Evolutionary conservation across 2,113 vertebrate species (phyloP).

Genomic region (Syngnathus floridae): DNA sequence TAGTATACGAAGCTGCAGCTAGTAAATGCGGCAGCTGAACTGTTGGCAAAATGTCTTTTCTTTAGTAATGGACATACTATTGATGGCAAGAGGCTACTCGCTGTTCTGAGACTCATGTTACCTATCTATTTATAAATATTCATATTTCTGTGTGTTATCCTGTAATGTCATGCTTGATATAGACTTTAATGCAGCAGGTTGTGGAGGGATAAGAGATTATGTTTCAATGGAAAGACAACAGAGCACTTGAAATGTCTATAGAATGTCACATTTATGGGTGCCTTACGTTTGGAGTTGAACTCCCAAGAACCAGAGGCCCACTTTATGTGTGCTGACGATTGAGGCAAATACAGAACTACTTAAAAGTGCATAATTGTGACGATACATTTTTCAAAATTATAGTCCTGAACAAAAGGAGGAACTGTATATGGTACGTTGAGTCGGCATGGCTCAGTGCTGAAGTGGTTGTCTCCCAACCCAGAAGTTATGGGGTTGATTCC

Average conservation of each 20-base stretch:
- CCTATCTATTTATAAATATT: slow-evolving; percentile 39
- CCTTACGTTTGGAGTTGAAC: slow-evolving; percentile 50
- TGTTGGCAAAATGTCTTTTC: slow-evolving; percentile 21
- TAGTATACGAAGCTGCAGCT: background rate
- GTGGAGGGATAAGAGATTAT: background rate
- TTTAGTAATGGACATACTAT: slow-evolving; percentile 27
- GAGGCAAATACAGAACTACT: slow-evolving; percentile 15
- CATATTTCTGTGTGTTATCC: slow-evolving; percentile 30
- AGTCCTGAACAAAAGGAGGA: background rate
- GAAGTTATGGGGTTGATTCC: too few relatives aligned
- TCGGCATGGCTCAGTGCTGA: too few relatives aligned
- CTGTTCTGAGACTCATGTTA: slow-evolving; percentile 23
- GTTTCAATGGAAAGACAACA: background rate
- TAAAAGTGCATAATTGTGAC: slow-evolving; percentile 25
- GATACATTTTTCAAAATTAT: slow-evolving; percentile 3
- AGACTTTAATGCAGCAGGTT: background rate
- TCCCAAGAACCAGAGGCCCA: slow-evolving; percentile 22
- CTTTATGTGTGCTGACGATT: slow-evolving; percentile 28
- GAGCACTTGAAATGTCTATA: background rate
- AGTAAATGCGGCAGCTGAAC: background rate
- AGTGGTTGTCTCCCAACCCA: too few relatives aligned
- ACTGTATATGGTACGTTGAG: background rate
- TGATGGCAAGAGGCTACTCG: slow-evolving; percentile 10
- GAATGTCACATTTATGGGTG: slow-evolving; percentile 49
- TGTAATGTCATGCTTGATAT: slow-evolving; percentile 11